A percentile compares a stretch with the other conserved stretches of the same genome.
Conservation (phyloP, 2,797 vertebrate species). For the Enteromius afrohamiltoni region DNA sequence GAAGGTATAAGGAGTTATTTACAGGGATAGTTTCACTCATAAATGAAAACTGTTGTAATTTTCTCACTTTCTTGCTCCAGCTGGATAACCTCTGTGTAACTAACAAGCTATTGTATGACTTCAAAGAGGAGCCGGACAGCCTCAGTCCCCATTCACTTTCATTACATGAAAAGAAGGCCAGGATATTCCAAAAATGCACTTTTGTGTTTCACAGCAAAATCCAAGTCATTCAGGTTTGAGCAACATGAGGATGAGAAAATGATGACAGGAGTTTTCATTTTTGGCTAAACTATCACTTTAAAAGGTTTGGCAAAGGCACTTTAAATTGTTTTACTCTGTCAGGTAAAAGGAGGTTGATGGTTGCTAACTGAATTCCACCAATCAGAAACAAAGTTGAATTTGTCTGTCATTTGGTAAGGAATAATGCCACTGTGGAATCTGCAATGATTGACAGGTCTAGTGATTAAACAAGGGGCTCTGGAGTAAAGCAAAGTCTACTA, state of each 20-base stretch:
- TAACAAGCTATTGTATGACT: not conserved
- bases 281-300: not conserved
- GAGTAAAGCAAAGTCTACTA: slow-evolving; percentile 7
- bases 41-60: not conserved
- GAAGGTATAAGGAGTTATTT: slow-evolving; percentile 1
- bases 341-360: slow-evolving; percentile 45
- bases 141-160: not conserved
- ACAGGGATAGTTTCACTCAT: not conserved
- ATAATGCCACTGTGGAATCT: slow-evolving; percentile 61
- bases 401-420: slow-evolving; percentile 76
- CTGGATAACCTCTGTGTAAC: not conserved
- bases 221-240: not conserved
- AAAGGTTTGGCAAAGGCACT: not conserved
- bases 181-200: not conserved
- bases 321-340: slow-evolving; percentile 19
- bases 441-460: slow-evolving; percentile 39
- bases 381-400: slow-evolving; percentile 70
- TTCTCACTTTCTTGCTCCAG: not conserved
- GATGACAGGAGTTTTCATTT: not conserved
- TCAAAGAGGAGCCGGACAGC: not conserved
- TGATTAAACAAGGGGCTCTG: slow-evolving; percentile 51
- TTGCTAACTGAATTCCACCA: slow-evolving; percentile 53
- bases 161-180: not conserved
- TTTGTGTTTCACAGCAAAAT: not conserved
- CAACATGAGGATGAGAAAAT: not conserved